Base-by-base conservation (phyloP, 2,113 vertebrate species). In the Gopherus flavomarginatus region DNA sequence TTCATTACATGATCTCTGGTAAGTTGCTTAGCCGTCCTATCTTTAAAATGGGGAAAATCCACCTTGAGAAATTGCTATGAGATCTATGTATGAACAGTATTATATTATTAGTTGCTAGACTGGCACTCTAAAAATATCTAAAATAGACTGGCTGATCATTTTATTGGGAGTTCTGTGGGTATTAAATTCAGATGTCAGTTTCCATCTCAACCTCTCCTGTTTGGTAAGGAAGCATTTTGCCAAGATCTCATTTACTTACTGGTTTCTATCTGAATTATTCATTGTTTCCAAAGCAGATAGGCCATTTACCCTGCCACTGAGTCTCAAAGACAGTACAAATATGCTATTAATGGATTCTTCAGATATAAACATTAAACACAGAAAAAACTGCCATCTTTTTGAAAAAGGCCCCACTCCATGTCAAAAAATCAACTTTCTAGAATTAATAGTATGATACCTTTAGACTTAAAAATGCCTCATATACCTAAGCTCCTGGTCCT, bases 241-340 rank as follows among this genome's bases (percentile, higher is more conserved):
- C 62, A 87, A 91, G 87, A 92, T 84, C 87, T 59, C 89, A 87
- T 82, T 84, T 54, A 90, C 42, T 90, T 92, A 81, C 59, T 87
- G 54, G 11, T 21, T 96, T 82, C 88, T 54, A 19, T 35, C 88
- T 86, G 78, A 87, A 96, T 92, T 96, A 95, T 94, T 96, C 59
- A 86, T 26, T 86, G 54, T 79, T 94, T 84, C 54, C 87, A 86
- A 87, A 56, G 75, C 91, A 92, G 88, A 59, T 2, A 89, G 83
- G 85, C 77, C 90, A 95, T 87, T 95, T 88, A 93, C 90, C 85
- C 90, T 82, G 88, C 77, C 86, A 62, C 56, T 5, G 1, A 3
- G 89, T 84, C 82, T 91, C 86, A 96, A 93, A 78, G n/a, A 47
- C 85, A 81, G 52, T 6, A 22, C 38, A 95, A 95, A 69, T 92